A percentile compares a stretch with the other conserved stretches of the same genome.
These are phyloP conservation scores for Brachypterus glaber DNA, from an alignment of 2,888 invertebrate genomes.

Conservation along the genomic window DNA sequence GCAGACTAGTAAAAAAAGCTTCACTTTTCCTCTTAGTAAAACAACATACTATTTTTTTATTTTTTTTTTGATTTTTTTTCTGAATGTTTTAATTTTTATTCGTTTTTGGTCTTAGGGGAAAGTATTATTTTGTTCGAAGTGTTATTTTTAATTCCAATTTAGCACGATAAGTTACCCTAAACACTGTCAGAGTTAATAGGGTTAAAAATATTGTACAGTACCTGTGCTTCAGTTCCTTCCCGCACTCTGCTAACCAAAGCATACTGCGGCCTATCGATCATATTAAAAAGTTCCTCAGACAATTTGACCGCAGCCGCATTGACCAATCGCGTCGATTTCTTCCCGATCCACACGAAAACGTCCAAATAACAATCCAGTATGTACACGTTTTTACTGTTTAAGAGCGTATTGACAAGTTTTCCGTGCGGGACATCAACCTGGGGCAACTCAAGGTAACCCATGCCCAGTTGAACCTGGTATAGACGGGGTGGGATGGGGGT, in stretches of 20 bases:
- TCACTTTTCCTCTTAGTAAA: too few species aligned
- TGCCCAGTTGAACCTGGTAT: slow-evolving; percentile 93
- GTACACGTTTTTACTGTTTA: slow-evolving; percentile 89
- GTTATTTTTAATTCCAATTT: too few species aligned
- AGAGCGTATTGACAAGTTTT: slow-evolving; percentile 64
- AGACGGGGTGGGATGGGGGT: slow-evolving; percentile 61
- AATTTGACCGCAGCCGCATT: slow-evolving; percentile 93
- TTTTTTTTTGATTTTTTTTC: too few species aligned
- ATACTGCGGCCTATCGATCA: slow-evolving; percentile 83
- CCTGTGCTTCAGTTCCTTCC: slow-evolving; percentile 84
- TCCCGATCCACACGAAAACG: slow-evolving; percentile 97
- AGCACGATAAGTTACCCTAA: slow-evolving; percentile 1
- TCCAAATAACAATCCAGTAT: slow-evolving; percentile 91
- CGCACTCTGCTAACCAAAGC: slow-evolving; percentile 82
- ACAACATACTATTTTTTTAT: too few species aligned
- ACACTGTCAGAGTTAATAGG: slow-evolving; percentile 7
- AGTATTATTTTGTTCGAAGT: too few species aligned
- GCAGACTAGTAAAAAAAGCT: too few species aligned
- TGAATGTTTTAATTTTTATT: too few species aligned
- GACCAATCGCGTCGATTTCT: slow-evolving; percentile 90
- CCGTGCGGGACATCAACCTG: slow-evolving; percentile 75
- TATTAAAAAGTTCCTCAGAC: slow-evolving; percentile 91
- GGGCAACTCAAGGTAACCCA: slow-evolving; percentile 96
- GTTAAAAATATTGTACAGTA: slow-evolving; percentile 26
- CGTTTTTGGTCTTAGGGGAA: too few species aligned